Conservation (phyloP, 1,140 invertebrate genomes). For the Achatina immaculata region DNA sequence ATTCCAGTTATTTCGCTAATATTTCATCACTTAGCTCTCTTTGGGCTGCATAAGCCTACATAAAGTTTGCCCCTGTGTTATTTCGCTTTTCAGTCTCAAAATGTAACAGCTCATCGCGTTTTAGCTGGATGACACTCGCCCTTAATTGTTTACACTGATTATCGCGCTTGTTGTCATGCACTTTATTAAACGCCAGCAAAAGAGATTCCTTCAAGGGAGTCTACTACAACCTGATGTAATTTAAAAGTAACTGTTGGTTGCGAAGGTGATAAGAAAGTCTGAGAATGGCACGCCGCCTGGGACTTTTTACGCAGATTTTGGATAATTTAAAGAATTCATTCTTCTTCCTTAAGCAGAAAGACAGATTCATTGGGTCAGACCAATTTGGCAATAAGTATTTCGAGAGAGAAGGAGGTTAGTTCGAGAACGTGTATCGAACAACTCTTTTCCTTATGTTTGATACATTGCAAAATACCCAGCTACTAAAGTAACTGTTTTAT, state of each 20-base stretch:
- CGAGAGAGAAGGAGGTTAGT: constrained; percentile 25
- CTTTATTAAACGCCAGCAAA: not conserved
- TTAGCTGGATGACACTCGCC: too few relatives aligned
- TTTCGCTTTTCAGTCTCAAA: too few relatives aligned
- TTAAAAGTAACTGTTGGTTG: not conserved
- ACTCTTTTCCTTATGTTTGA: not conserved
- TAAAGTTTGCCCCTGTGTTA: too few relatives aligned
- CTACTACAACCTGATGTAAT: not conserved
- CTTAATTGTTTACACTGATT: not conserved
- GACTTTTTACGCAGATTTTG: not conserved
- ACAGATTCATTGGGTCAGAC: constrained; percentile 25
- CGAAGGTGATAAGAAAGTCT: not conserved
- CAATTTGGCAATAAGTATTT: constrained; percentile 36
- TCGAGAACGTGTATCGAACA: not conserved
- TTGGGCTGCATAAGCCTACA: too few relatives aligned
- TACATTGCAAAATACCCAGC: too few relatives aligned
- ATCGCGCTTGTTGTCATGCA: not conserved
- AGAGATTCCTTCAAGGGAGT: not conserved
- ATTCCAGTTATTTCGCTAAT: too few relatives aligned
- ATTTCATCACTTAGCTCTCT: too few relatives aligned
- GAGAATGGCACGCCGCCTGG: not conserved
- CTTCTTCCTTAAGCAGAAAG: constrained; percentile 19
- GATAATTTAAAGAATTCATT: constrained; percentile 31
- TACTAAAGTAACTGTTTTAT: too few relatives aligned
- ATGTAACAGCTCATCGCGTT: too few relatives aligned